These are phyloP conservation scores for Osmerus mordax DNA, from an alignment of 2,113 vertebrate genomes.

Conservation along the genomic window DNA sequence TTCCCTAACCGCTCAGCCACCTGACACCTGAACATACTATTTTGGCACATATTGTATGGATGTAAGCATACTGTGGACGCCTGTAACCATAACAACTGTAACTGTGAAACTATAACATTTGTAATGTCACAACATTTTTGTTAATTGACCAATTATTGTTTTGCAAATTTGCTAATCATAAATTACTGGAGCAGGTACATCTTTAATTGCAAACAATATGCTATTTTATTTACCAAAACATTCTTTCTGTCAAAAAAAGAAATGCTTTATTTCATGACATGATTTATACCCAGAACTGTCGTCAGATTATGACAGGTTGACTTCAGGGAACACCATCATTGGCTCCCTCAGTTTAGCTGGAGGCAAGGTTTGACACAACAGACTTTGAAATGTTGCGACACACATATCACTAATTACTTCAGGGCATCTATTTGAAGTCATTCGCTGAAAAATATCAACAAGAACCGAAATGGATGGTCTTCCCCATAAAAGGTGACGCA, in stretches of 20 bases:
- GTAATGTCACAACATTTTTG: no score
- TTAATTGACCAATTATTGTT: no score
- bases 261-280: constrained; percentile 20
- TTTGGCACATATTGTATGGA: no score
- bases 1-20: no score
- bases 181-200: constrained; percentile 1
- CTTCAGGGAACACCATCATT: not conserved
- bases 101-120: no score
- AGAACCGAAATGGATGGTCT: constrained; percentile 9
- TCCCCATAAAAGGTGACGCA: constrained; percentile 11
- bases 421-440: not conserved
- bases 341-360: constrained; percentile 2
- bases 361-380: constrained; percentile 14
- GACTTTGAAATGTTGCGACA: not conserved
- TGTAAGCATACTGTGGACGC: no score
- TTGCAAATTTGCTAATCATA: no score
- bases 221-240: not conserved
- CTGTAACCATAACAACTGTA: not conserved
- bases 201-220: constrained; percentile 4
- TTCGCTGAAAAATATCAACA: not conserved
- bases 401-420: constrained; percentile 2
- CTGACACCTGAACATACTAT: no score
- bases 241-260: not conserved
- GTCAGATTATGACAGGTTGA: constrained; percentile 7
- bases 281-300: constrained; percentile 26